These are phyloP conservation scores for Ceuthmochares aereus DNA, from an alignment of 2,113 vertebrate species.

Conservation along the genomic window DNA sequence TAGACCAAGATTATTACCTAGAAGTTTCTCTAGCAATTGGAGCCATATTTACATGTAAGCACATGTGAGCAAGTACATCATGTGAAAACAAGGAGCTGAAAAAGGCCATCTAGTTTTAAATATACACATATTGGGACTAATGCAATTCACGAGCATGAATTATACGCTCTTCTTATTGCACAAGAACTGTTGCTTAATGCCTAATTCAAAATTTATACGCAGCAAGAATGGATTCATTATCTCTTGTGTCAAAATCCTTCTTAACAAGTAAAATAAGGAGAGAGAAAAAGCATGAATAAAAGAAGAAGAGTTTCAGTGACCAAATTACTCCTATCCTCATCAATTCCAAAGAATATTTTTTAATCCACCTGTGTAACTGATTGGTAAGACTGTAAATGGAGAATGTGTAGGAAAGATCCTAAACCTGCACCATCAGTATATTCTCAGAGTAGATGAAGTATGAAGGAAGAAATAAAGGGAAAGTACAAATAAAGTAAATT, in stretches of 20 bases:
- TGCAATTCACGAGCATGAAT: not conserved
- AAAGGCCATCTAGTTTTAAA: not conserved
- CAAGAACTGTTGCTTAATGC: not conserved
- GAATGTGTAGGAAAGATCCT: not conserved
- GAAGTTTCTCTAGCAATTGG: not conserved
- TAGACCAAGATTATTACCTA: not conserved
- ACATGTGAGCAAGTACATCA: not conserved
- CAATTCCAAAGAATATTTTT: not conserved
- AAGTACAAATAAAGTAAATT: not conserved
- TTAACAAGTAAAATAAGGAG: not conserved
- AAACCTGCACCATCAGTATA: not conserved
- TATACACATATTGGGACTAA: not conserved
- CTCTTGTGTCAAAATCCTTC: conserved; percentile 2
- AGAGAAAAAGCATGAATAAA: not conserved
- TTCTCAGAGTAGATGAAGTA: not conserved
- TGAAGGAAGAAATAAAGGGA: not conserved
- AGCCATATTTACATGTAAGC: not conserved
- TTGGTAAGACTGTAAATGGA: not conserved
- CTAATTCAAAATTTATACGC: conserved; percentile 11
- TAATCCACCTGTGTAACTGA: not conserved
- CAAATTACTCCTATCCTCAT: conserved; percentile 10
- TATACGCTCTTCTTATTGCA: not conserved
- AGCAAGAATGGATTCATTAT: conserved; percentile 6
- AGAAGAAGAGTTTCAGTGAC: not conserved
- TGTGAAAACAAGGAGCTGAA: not conserved